Evolutionary conservation across 2,797 vertebrate species (phyloP).

Genomic region (Limnodromus scolopaceus): DNA sequence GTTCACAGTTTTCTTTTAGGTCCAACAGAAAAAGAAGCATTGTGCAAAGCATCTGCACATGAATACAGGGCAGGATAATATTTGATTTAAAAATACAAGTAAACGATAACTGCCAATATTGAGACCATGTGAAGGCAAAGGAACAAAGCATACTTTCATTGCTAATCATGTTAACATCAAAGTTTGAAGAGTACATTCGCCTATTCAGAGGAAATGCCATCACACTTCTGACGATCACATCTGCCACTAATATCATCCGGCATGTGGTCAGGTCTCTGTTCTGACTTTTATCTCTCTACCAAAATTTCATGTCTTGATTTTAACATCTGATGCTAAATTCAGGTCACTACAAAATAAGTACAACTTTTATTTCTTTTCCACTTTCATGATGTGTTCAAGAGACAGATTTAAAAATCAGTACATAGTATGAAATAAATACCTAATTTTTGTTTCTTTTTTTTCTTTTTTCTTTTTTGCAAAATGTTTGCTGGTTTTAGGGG

Average conservation of each 20-base stretch:
- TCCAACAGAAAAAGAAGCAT: slow-evolving; percentile 39
- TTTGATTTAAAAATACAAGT: slow-evolving; percentile 77
- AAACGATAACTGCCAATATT: slow-evolving; percentile 79
- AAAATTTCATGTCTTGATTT: slow-evolving; percentile 77
- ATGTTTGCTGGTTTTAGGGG: background rate
- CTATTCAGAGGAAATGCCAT: slow-evolving; percentile 92
- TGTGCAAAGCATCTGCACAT: slow-evolving; percentile 61
- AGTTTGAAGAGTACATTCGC: slow-evolving; percentile 85
- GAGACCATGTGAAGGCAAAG: slow-evolving; percentile 86
- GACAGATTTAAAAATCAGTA: slow-evolving; percentile 33
- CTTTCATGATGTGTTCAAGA: slow-evolving; percentile 55
- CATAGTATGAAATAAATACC: background rate
- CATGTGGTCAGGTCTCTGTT: slow-evolving; percentile 79
- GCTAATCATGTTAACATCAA: slow-evolving; percentile 90
- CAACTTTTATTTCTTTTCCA: slow-evolving; percentile 60
- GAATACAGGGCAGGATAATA: slow-evolving; percentile 63
- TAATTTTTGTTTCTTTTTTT: background rate
- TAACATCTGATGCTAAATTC: slow-evolving; percentile 76
- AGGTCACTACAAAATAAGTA: slow-evolving; percentile 69
- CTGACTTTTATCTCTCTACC: slow-evolving; percentile 78
- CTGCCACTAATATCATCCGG: slow-evolving; percentile 83
- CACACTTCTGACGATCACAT: slow-evolving; percentile 85
- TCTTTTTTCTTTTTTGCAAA: background rate
- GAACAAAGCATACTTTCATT: slow-evolving; percentile 90
- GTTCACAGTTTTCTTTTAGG: slow-evolving; percentile 49